Percentiles rank a stretch among this genome's conserved stretches.
These are phyloP conservation scores for Eremophila alpestris DNA, from an alignment of 2,797 vertebrate genomes.

Conservation along the genomic window DNA sequence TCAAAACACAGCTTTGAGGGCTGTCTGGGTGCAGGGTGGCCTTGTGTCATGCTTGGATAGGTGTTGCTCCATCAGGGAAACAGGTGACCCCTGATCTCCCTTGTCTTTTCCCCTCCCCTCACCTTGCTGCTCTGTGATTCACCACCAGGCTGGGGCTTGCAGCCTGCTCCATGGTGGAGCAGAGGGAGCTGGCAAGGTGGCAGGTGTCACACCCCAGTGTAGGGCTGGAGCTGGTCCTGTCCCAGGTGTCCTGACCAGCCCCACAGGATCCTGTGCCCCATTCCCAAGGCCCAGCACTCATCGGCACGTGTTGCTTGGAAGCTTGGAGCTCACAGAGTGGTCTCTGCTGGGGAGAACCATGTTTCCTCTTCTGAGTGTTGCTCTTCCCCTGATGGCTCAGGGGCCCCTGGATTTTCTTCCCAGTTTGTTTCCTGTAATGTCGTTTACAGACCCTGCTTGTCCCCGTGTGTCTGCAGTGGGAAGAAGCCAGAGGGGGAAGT, in stretches of 20 bases:
- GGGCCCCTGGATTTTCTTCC: background rate
- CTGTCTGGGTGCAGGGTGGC: background rate
- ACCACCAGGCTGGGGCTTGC: background rate
- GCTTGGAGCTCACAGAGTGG: background rate
- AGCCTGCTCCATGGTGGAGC: background rate
- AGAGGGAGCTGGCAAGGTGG: background rate
- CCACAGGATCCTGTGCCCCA: background rate
- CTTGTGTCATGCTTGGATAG: background rate
- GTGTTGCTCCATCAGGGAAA: background rate
- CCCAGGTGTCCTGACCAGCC: background rate
- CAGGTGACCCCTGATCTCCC: background rate
- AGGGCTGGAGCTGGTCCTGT: background rate
- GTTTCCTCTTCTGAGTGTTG: background rate
- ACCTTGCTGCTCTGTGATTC: accelerated
- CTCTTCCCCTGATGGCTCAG: background rate
- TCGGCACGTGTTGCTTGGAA: accelerated
- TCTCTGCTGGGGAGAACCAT: background rate
- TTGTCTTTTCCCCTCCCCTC: background rate
- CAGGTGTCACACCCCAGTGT: background rate
- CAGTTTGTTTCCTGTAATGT: background rate
- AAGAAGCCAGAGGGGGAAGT: background rate
- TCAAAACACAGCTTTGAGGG: background rate
- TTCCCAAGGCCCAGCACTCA: background rate
- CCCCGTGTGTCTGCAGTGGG: background rate
- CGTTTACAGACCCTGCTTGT: background rate